These are phyloP conservation scores for Galerucella nymphaeae DNA, from an alignment of 2,888 invertebrate species.

Conservation along the genomic window DNA sequence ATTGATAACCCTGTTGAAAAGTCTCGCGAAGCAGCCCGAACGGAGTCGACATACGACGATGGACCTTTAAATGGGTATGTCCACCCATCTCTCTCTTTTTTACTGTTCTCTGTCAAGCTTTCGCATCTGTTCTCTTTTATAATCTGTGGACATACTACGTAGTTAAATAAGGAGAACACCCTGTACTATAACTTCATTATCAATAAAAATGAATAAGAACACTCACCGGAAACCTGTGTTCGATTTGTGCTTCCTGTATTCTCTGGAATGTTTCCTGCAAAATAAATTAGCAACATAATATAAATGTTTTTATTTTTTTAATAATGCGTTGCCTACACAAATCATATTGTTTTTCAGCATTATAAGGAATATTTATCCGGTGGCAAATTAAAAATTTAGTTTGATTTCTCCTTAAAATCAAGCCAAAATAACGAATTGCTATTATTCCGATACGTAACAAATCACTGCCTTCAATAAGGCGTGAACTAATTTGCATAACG, in stretches of 20 bases:
- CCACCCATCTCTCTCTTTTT: too few species aligned
- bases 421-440: too few species aligned
- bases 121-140: too few species aligned
- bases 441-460: not conserved
- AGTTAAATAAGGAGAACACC: not conserved
- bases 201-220: constrained; percentile 23
- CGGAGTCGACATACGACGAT: too few species aligned
- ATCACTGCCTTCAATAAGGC: constrained; percentile 8
- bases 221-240: constrained; percentile 64
- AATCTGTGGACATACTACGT: too few species aligned
- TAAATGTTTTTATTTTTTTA: not conserved
- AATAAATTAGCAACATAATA: constrained; percentile 40
- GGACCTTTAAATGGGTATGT: too few species aligned
- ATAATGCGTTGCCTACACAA: not conserved
- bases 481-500: constrained; percentile 29
- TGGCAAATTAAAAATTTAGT: too few species aligned
- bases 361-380: not conserved
- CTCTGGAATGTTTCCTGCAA: constrained; percentile 64
- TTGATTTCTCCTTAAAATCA: too few species aligned
- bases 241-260: constrained; percentile 63
- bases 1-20: too few species aligned
- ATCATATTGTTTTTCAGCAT: not conserved
- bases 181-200: constrained; percentile 2
- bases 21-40: too few species aligned
- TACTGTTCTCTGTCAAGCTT: too few species aligned